These are phyloP conservation scores for Trachelipus rathkii DNA, from an alignment of 1,140 invertebrate species.

Conservation along the genomic window DNA sequence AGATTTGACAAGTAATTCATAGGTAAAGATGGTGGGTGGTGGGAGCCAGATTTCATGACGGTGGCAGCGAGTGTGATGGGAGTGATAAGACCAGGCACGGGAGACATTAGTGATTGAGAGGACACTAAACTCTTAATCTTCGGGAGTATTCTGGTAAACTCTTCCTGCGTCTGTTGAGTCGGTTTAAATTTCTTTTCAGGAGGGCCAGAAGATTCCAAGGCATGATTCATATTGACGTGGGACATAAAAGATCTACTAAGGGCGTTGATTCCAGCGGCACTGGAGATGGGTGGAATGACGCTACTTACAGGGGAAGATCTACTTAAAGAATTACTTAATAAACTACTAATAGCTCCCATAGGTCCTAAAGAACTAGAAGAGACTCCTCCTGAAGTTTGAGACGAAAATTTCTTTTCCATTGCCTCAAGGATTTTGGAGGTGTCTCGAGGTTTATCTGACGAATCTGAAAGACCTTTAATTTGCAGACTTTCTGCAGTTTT, in stretches of 20 bases:
- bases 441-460: slow-evolving; percentile 45
- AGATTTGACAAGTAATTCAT: slow-evolving; percentile 25
- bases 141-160: slow-evolving; percentile 41
- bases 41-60: slow-evolving; percentile 42
- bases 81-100: slow-evolving; percentile 42
- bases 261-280: slow-evolving; percentile 29
- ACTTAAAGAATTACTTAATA: neutral
- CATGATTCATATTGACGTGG: neutral
- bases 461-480: slow-evolving; percentile 52
- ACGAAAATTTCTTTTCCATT: slow-evolving; percentile 42
- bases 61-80: slow-evolving; percentile 45
- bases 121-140: slow-evolving; percentile 41
- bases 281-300: slow-evolving; percentile 20
- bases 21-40: slow-evolving; percentile 35
- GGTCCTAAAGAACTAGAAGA: neutral
- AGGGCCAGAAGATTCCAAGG: slow-evolving; percentile 33
- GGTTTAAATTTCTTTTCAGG: slow-evolving; percentile 37
- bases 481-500: slow-evolving; percentile 51
- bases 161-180: slow-evolving; percentile 18
- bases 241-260: slow-evolving; percentile 27
- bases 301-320: slow-evolving; percentile 16
- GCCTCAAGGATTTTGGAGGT: slow-evolving; percentile 45
- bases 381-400: slow-evolving; percentile 24
- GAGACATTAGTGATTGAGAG: slow-evolving; percentile 37
- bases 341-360: neutral